Conservation (phyloP, 2,797 vertebrate species). For the Melanotaenia trifasciata region DNA sequence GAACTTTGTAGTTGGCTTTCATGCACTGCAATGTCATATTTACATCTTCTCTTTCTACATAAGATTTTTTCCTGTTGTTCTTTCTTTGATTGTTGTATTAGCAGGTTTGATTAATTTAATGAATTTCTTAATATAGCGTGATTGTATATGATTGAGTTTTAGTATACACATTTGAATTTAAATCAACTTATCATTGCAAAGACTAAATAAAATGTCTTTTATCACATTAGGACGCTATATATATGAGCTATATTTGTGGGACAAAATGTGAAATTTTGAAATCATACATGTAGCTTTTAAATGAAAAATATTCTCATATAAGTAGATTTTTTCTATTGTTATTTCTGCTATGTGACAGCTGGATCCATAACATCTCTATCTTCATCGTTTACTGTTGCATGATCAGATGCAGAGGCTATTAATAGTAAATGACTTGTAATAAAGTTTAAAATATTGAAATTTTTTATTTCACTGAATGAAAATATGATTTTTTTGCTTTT, state of each 20-base stretch:
- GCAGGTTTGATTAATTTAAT: not conserved
- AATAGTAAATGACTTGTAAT: no score
- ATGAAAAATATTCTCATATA: not conserved
- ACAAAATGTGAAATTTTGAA: not conserved
- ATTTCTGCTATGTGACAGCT: not conserved
- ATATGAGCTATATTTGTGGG: not conserved
- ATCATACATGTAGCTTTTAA: not conserved
- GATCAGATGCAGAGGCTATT: not conserved
- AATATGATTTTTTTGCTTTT: no score
- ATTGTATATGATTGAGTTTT: no score
- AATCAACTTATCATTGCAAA: no score
- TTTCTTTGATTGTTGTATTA: not conserved
- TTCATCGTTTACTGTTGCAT: not conserved
- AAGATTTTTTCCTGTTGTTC: not conserved
- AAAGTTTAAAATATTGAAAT: no score
- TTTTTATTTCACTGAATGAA: no score
- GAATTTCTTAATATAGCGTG: not conserved
- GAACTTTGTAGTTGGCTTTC: not conserved
- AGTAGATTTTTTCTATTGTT: not conserved
- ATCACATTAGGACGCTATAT: not conserved
- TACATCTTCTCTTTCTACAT: not conserved
- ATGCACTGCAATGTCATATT: not conserved
- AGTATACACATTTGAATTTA: no score
- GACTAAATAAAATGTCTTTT: no score
- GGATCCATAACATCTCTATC: not conserved